Base-by-base conservation (phyloP, 2,113 vertebrate genomes). In the Eulemur macaco region DNA sequence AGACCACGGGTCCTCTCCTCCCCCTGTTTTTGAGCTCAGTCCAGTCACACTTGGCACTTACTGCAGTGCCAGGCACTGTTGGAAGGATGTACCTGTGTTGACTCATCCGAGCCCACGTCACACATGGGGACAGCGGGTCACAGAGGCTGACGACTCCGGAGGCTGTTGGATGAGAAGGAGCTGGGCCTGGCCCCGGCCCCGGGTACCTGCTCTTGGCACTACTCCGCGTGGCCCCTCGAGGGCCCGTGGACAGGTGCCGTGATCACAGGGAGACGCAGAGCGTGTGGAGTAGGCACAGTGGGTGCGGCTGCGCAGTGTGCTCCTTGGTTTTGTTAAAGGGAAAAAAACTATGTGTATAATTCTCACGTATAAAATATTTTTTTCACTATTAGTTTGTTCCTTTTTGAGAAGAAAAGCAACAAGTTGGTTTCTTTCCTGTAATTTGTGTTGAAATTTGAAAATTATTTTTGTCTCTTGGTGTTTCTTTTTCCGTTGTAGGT, bases 401-500 rank as follows among this genome's bases (percentile, higher is more conserved):
- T 31, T 31, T 91, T 71, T 23, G 37, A 64, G 37, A 74, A 29
- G 68, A 42, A 54, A 50, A 89, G 23, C 34, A 25, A 4, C 34
- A 34, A 39, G 14, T 50, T 66, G 66, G 7, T 64, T 5, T 45
- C 20, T 37, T 74, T 71, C 7, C 66, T n/a, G 8, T 39, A 13
- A 3, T 15, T 29, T 58, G 20, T 29, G 10, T 78, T 63, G 50
- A 31, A 64, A 17, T 25, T 31, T 13, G 45, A 29, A 39, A 29
- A 21, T 20, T 1, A 1, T 9, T 15, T 73, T 37, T 6, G 23
- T 25, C 39, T 12, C 42, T 42, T 42, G 87, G 1, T 29, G 2
- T n/a, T n/a, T 73, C 17, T 39, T 25, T 13, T 52, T 91, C 76
- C 68, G 71, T 92, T 23, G 25, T 92, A 99, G 99, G 95, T 99